These are phyloP conservation scores for Ceyx cyanopectus DNA, from an alignment of 2,113 vertebrate genomes.

Conservation along the genomic window DNA sequence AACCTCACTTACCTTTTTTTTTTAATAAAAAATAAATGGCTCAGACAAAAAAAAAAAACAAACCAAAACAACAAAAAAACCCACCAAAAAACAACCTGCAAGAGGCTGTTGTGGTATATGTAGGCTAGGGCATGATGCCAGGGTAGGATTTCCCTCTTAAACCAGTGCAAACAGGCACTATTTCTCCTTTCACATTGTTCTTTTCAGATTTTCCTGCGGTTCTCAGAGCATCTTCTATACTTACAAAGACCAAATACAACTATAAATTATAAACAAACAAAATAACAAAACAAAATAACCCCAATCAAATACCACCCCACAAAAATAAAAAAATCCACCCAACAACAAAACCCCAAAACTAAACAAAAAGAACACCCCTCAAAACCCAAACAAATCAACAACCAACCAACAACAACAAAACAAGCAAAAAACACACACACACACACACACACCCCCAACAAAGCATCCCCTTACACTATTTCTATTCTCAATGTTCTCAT, in stretches of 20 bases:
- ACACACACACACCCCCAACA: too few species aligned
- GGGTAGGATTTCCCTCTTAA: not conserved
- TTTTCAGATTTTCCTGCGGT: not conserved
- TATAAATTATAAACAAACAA: not conserved
- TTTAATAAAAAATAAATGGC: too few species aligned
- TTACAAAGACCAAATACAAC: not conserved
- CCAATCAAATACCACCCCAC: too few species aligned
- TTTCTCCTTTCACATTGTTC: not conserved
- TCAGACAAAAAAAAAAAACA: too few species aligned
- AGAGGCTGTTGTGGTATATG: rapidly evolving
- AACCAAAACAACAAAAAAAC: too few species aligned
- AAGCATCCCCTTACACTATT: too few species aligned
- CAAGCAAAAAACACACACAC: too few species aligned
- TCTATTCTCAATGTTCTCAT: not conserved
- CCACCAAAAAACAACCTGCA: not conserved
- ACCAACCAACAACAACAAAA: too few species aligned
- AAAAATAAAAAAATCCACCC: not conserved
- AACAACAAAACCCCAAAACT: too few species aligned
- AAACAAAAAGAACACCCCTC: too few species aligned
- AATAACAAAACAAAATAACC: too few species aligned
- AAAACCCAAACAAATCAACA: too few species aligned
- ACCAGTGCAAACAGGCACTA: not conserved
- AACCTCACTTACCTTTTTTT: not conserved
- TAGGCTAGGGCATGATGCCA: rapidly evolving
- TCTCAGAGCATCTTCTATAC: not conserved